phyloP scores from a whole-genome alignment of 2,113 vertebrate species.

The Brachyistius frenatus region DNA sequence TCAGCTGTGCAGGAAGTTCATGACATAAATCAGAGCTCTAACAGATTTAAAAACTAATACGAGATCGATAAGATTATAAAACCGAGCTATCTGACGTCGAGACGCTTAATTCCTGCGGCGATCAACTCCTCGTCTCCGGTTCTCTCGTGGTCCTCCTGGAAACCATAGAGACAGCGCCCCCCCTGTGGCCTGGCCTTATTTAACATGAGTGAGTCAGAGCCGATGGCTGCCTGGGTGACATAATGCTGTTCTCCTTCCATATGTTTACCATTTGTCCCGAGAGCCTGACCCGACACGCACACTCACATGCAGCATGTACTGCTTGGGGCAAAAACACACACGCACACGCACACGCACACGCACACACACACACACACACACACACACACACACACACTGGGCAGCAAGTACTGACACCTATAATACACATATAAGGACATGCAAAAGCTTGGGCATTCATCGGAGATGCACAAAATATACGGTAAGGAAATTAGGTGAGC shows the following conservation, averaged over 20 bases:
- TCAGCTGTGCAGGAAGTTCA: background rate
- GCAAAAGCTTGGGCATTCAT: conserved; percentile 3
- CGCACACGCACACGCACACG: background rate
- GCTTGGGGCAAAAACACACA: background rate
- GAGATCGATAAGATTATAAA: conserved; percentile 44
- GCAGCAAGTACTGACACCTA: background rate
- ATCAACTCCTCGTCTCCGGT: conserved; percentile 65
- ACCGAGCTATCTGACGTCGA: conserved; percentile 41
- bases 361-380: background rate
- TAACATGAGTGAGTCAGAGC: conserved; percentile 78
- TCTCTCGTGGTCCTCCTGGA: conserved; percentile 64
- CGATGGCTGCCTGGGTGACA: conserved; percentile 60
- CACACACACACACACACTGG: background rate
- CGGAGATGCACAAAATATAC: conserved; percentile 45
- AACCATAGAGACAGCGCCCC: conserved; percentile 81
- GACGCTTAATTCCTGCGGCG: conserved; percentile 60
- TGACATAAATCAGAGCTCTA: conserved; percentile 14
- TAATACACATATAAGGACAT: conserved; percentile 15
- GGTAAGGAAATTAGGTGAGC: conserved; percentile 38
- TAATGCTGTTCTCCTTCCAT: conserved; percentile 68
- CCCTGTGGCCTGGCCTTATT: conserved; percentile 76
- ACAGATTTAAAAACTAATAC: conserved; percentile 27
- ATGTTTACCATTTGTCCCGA: conserved; percentile 64
- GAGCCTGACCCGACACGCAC: conserved; percentile 51
- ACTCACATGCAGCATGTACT: conserved; percentile 16